Conservation (phyloP, 1,140 invertebrate species). For the Cyclina sinensis region DNA sequence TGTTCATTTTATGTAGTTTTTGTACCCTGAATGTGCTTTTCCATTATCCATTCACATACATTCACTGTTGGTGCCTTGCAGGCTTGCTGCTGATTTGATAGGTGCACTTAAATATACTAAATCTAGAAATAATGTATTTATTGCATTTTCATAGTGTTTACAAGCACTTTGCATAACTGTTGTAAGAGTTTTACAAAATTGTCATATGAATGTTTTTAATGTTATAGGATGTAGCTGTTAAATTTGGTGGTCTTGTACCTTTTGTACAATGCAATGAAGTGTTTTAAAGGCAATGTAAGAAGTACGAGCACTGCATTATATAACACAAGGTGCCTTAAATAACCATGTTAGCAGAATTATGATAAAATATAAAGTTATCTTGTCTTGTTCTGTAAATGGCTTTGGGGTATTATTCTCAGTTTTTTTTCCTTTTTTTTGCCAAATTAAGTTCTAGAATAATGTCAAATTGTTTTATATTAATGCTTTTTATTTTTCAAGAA, state of each 20-base stretch:
- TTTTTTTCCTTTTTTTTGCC: no score
- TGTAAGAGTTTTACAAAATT: not conserved
- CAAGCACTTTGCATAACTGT: not conserved
- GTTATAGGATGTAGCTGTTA: not conserved
- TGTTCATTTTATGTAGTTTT: not conserved
- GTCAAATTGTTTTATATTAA: no score
- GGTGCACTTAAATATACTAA: not conserved
- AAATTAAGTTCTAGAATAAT: no score
- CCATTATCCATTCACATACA: no score
- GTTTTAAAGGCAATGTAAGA: constrained; percentile 14
- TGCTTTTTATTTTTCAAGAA: no score
- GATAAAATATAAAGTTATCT: no score
- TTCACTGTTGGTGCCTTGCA: not conserved
- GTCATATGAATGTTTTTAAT: not conserved
- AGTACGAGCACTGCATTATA: not conserved
- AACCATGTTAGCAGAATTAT: not conserved
- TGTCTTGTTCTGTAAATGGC: no score
- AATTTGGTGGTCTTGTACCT: constrained; percentile 3
- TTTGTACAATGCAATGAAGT: constrained; percentile 5
- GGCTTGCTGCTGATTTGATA: not conserved
- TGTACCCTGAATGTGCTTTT: not conserved
- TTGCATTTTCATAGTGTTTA: not conserved
- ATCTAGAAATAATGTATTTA: not conserved
- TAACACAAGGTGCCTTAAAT: not conserved
- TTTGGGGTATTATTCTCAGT: no score